phyloP scores from a whole-genome alignment of 2,888 invertebrate genomes.

The Poecilobothrus nobilitatus region DNA sequence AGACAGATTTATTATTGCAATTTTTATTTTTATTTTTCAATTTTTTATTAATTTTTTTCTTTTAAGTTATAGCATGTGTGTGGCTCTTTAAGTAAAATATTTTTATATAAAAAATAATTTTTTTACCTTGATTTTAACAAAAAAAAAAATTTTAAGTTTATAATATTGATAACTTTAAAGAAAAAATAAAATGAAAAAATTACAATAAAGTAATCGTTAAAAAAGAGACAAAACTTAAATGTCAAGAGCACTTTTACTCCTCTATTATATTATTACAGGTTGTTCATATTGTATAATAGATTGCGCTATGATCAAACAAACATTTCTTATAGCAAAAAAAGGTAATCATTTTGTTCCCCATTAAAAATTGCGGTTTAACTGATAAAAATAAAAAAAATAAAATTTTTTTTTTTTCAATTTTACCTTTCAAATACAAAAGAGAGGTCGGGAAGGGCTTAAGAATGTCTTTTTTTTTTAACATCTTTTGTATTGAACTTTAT shows the following conservation, averaged over 20 bases:
- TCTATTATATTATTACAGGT: neutral
- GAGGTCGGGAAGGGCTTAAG: neutral
- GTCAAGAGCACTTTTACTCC: conserved; percentile 1
- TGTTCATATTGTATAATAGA: neutral
- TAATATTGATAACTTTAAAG: neutral
- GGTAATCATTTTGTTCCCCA: neutral
- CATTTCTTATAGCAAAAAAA: neutral
- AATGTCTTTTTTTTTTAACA: neutral
- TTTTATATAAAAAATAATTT: neutral
- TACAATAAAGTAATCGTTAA: neutral
- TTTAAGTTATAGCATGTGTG: neutral
- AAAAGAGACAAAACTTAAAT: neutral
- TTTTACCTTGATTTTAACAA: no score
- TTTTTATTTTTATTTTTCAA: neutral
- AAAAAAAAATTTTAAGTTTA: no score
- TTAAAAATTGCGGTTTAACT: conserved; percentile 1
- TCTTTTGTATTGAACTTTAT: neutral
- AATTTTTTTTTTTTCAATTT: no score
- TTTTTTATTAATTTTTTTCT: neutral
- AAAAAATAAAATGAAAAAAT: neutral
- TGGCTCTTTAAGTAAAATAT: neutral
- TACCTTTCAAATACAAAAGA: neutral
- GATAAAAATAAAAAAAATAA: neutral
- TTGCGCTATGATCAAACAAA: neutral
- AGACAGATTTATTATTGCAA: conserved; percentile 6